Base-by-base conservation (phyloP, 30 jellyfish, hydroid and myxozoan species). In the Cassiopea xamachana region DNA sequence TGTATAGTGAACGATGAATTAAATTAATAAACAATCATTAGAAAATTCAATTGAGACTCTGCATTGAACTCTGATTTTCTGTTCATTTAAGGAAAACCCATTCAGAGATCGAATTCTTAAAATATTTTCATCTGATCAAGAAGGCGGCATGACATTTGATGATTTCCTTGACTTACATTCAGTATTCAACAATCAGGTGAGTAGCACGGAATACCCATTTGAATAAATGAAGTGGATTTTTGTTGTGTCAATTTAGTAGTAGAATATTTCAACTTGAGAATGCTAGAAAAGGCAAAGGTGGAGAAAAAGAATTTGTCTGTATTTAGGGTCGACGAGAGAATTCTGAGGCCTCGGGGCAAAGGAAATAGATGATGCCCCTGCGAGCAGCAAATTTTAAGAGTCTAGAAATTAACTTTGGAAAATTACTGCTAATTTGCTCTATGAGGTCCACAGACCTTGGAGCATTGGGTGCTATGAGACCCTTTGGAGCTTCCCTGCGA, bases 131-230 rank as follows among this genome's bases (percentile, higher is more conserved):
- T 6, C 60, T 10, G 87, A 85, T 9, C 60, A 75, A 51, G 44
- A 17, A 19, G 87, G 86, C 1, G 68, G 48, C 81, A 59, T 85
- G 58, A 85, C 79, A 17, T 85, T 85, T 67, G 93, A 85, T 58
- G 93, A 85, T 2, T 85, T 85, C 62, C 87, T 85, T 0, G 93
- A 85, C 73, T 60, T 85, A 59, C 93, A 85, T 85, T 73, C 93
- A 10, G 93, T 85, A 1, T 85, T 85, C 51, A 85, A 77, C 64
- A 48, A 9, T 60, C 87, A 77, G 73, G 93, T 85, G 50, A 73
- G 87, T 50, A 16, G 64, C 64, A 55, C 7, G 39, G 39, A 27
- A 27, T 27, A 27, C 3, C 18, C 79, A 15, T 73, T 18, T 73
- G 16, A 60, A 16, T 16, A 9, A 16, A 7, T 60, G 71, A 60